Base-by-base conservation (phyloP, 1,140 invertebrate species). In the Pseudomyrmex sp. region DNA sequence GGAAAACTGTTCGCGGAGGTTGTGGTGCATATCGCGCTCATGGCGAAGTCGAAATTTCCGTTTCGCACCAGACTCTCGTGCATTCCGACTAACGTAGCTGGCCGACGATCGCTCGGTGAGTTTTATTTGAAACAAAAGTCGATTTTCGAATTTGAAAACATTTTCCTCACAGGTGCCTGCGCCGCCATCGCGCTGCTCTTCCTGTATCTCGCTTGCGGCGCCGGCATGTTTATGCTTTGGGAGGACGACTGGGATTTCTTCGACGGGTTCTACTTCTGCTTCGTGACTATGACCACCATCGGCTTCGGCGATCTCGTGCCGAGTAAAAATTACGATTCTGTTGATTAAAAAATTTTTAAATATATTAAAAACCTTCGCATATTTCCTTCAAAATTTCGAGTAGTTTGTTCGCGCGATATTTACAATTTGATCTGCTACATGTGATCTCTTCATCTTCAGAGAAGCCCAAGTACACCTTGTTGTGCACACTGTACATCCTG, bases 211-310 rank as follows among this genome's bases (percentile, higher is more conserved):
- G 96, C 97, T 1, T 96, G 96, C 1, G 97, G 97, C 1, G 96
- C 97, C 0, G 97, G 96, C 7, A 92, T 97, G 58, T 96, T 97
- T 85, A 96, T 96, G 90, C 94, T 96, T 76, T 97, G 97, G 96
- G 97, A 98, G 90, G 96, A 97, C 82, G 97, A 98, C 61, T 99
- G 98, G 98, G 96, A 95, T 2, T 98, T 98, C 93, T 98, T 98
- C 88, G 98, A 99, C 88, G 97, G 97, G 18, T 98, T 98, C 92
- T 99, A 99, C 93, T 99, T 98, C 90, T 98, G 98, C 90, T 99
- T 99, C 91, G 97, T 99, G 65, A 98, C 98, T 0, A 98, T 99
- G 97, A 98, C 98, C 0, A 99, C 98, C 0, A 98, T 98, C 86
- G 98, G 98, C 18, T 98, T 99, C 89, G 98, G 98, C 48, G 98